Base-by-base conservation (phyloP, 2,797 vertebrate species). In the Eulemur coronatus region DNA sequence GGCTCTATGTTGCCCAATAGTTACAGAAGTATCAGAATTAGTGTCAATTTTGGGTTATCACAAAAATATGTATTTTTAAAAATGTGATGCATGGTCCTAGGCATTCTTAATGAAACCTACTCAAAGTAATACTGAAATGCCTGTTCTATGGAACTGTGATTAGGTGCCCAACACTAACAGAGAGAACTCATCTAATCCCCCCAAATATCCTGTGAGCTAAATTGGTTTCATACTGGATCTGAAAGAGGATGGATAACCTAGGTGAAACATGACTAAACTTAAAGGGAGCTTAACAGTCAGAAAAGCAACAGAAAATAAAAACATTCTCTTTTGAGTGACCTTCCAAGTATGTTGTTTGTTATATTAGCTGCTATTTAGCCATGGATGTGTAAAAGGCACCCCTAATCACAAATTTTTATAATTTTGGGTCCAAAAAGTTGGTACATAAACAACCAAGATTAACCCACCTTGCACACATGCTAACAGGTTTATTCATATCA, bases 101-200 rank as follows among this genome's bases (percentile, higher is more conserved):
- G 13, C 30, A 78, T 75, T 17, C 38, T 59, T 72, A 86, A 69
- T 79, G 35, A 93, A 94, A 75, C 4, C n/a, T 22, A 65, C 50
- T 87, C 48, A 88, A 87, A 96, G 55, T 57, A 96, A 93, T 30
- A 89, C 13, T 57, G 89, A 85, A 78, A 89, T 46, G 5, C 35
- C 18, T 67, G 10, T 92, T 96, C 20, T 57, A n/a, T 48, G 78
- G 75, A 92, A 80, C 73, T 41, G 6, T 13, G 63, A 57, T 20
- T 81, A 63, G 43, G 8, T 38, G 33, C 24, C 50, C 46, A 78
- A 52, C 55, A 63, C 35, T 50, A 76, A 85, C 43, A 78, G 41
- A 89, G 65, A 79, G 6, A 75, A 38, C 14, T 90, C 55, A 84
- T 59, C 17, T 73, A 67, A 88, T 50, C 2, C 30, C 46, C 50